Evolutionary conservation across 2,797 vertebrate genomes (phyloP).

Genomic region (Catharus ustulatus): DNA sequence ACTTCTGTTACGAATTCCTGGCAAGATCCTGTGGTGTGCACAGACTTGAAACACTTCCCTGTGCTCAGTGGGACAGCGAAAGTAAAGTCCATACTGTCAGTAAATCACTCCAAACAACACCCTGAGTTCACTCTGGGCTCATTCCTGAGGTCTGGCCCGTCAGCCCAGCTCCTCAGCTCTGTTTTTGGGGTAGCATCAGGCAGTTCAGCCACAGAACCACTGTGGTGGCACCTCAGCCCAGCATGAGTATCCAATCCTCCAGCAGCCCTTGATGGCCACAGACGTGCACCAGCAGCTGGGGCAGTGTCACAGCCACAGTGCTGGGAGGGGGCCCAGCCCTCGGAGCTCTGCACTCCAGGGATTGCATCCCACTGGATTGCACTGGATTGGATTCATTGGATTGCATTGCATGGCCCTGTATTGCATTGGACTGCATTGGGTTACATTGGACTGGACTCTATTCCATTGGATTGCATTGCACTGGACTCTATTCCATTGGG

Average conservation of each 20-base stretch:
- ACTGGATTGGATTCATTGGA: too few relatives aligned
- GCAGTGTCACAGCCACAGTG: background rate
- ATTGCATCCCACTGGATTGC: background rate
- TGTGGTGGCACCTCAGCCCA: fast-evolving
- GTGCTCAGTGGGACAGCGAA: background rate
- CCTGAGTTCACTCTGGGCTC: fast-evolving
- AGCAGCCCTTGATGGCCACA: background rate
- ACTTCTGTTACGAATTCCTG: background rate
- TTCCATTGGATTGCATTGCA: too few relatives aligned
- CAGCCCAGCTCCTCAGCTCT: background rate
- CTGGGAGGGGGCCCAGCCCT: background rate
- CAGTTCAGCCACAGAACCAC: background rate
- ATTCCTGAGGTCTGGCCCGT: background rate
- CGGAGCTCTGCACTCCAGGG: fast-evolving
- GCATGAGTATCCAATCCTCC: fast-evolving
- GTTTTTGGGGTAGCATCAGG: background rate
- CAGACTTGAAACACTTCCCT: background rate
- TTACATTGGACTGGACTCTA: background rate
- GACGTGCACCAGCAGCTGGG: background rate
- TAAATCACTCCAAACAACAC: background rate
- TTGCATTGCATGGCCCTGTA: too few relatives aligned
- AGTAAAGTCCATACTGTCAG: background rate
- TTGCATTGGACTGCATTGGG: too few relatives aligned
- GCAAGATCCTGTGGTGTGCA: background rate
- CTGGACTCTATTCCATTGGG: too few relatives aligned